These are phyloP conservation scores for Lytechinus pictus DNA, from an alignment of 35 echinoderm and acorn worm genomes.

Conservation along the genomic window DNA sequence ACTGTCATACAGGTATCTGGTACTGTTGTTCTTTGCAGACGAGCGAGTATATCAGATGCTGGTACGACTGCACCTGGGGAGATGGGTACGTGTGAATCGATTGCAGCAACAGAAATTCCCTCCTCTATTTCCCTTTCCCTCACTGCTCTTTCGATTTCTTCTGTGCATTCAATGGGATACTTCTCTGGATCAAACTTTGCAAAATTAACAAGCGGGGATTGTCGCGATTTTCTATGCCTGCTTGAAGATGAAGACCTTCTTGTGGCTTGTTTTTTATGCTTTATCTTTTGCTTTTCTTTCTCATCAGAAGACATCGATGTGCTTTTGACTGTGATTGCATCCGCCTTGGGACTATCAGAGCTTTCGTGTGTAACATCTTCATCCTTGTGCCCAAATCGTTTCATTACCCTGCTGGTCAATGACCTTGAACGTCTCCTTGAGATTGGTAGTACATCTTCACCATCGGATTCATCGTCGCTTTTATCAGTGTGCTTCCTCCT, in stretches of 20 bases:
- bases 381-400: conserved; percentile 12
- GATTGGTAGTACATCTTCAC: not conserved
- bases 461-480: conserved; percentile 34
- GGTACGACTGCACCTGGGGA: not conserved
- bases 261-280: conserved; percentile 5
- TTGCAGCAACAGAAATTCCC: conserved; percentile 14
- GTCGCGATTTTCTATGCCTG: not conserved
- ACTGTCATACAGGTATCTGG: not conserved
- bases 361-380: not conserved
- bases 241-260: not conserved
- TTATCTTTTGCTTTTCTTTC: conserved; percentile 18
- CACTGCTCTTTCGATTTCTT: conserved; percentile 62
- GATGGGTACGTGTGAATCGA: not conserved
- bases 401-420: conserved; percentile 24
- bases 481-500: not conserved
- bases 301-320: not conserved
- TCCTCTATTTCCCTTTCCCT: conserved; percentile 63
- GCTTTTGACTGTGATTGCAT: not conserved
- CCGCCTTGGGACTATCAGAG: not conserved
- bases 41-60: not conserved
- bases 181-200: conserved; percentile 71
- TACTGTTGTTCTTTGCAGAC: conserved; percentile 22
- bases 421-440: not conserved
- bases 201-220: conserved; percentile 62
- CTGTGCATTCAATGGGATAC: conserved; percentile 61